Evolutionary conservation across 2,888 invertebrate genomes (phyloP).

Genomic region (Amaurobius ferox): DNA sequence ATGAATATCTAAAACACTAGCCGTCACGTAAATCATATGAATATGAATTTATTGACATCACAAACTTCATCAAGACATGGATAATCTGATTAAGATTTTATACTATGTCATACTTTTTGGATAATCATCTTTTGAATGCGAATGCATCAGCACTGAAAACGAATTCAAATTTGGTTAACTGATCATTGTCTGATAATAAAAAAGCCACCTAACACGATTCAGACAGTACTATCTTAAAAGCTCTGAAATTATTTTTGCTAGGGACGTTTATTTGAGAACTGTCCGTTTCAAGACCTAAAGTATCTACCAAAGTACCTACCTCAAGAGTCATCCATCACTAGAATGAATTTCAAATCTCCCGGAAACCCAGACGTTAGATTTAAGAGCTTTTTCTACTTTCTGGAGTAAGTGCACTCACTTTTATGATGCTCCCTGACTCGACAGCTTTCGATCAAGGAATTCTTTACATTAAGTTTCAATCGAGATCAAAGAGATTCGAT

Average conservation of each 20-base stretch:
- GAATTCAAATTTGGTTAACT: too few species aligned
- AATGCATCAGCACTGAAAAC: too few species aligned
- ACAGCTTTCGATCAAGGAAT: neutral
- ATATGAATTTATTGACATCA: too few species aligned
- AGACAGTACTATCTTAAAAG: neutral
- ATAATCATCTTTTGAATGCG: too few species aligned
- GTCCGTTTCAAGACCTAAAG: neutral
- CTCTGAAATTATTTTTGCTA: neutral
- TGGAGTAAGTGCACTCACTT: neutral
- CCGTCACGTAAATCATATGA: too few species aligned
- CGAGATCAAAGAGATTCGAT: neutral
- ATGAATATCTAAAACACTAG: too few species aligned
- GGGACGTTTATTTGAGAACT: neutral
- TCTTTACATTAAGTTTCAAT: neutral
- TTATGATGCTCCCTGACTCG: neutral
- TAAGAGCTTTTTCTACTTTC: slow-evolving; percentile 2
- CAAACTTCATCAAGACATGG: too few species aligned
- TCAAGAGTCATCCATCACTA: neutral
- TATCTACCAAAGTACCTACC: neutral
- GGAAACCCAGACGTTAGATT: neutral
- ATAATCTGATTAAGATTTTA: too few species aligned
- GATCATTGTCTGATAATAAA: too few species aligned
- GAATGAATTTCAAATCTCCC: neutral
- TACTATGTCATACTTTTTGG: too few species aligned
- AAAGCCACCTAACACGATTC: too few species aligned